Conservation (phyloP, 1,140 invertebrate species). For the Drosophila pseudoananassae region DNA sequence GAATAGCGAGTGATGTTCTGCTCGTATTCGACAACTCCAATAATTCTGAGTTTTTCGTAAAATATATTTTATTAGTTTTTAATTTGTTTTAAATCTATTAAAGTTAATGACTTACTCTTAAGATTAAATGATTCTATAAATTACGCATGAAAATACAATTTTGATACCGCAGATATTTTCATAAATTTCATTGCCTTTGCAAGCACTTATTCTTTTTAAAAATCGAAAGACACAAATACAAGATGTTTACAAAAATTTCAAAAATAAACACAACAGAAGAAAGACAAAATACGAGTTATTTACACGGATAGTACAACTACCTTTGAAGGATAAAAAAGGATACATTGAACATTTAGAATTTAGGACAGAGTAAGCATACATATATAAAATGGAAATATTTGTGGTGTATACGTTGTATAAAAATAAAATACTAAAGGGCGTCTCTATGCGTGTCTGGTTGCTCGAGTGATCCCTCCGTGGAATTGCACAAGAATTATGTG, state of each 20-base stretch:
- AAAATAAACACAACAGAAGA: slow-evolving; percentile 37
- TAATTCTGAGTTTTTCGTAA: neutral
- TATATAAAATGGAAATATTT: slow-evolving; percentile 63
- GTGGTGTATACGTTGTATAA: slow-evolving; percentile 68
- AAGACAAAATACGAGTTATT: slow-evolving; percentile 50
- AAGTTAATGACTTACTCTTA: slow-evolving; percentile 77
- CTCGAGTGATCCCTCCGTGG: slow-evolving; percentile 42
- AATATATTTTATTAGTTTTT: slow-evolving; percentile 33
- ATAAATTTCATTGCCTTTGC: slow-evolving; percentile 29
- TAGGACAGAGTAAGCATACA: slow-evolving; percentile 20
- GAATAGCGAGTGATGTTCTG: too few relatives aligned
- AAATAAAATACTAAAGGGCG: slow-evolving; percentile 72
- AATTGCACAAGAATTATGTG: slow-evolving; percentile 62
- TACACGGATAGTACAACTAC: slow-evolving; percentile 50
- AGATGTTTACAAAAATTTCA: slow-evolving; percentile 20
- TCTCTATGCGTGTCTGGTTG: slow-evolving; percentile 44
- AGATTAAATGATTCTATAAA: slow-evolving; percentile 58
- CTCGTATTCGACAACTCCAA: too few relatives aligned
- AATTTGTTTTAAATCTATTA: slow-evolving; percentile 72
- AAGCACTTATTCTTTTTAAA: neutral
- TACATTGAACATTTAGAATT: slow-evolving; percentile 27
- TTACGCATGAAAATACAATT: slow-evolving; percentile 37
- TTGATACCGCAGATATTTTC: slow-evolving; percentile 20
- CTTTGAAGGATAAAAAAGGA: slow-evolving; percentile 27
- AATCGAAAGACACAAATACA: neutral